phyloP scores from a whole-genome alignment of 2,797 vertebrate species.

The Limosa lapponica region DNA sequence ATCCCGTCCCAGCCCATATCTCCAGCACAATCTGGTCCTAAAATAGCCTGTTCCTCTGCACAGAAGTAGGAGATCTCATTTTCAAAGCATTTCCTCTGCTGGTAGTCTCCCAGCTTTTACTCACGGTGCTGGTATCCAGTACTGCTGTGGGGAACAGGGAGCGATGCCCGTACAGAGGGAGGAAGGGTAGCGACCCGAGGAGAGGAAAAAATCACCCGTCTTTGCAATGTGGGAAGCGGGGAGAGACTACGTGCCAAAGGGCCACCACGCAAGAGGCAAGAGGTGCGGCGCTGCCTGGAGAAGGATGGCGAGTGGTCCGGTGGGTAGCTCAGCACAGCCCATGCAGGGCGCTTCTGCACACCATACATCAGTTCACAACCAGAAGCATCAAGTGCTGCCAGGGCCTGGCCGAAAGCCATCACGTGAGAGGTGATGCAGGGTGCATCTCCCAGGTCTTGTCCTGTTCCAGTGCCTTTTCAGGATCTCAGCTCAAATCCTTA shows the following conservation, averaged over 20 bases:
- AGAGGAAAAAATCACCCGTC: background rate
- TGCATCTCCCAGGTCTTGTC: background rate
- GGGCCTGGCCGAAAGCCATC: fast-evolving
- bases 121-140: constrained; percentile 7
- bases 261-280: background rate
- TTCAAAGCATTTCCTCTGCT: constrained; percentile 70
- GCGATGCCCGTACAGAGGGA: background rate
- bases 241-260: fast-evolving
- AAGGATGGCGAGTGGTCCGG: background rate
- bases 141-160: background rate
- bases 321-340: background rate
- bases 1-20: background rate
- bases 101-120: constrained; percentile 53
- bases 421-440: background rate
- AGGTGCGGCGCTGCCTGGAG: background rate
- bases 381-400: background rate
- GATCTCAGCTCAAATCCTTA: background rate
- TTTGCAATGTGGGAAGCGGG: background rate
- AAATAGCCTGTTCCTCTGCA: constrained; percentile 47
- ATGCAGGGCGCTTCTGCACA: background rate
- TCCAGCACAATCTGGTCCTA: constrained; percentile 43
- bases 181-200: background rate
- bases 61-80: constrained; percentile 59
- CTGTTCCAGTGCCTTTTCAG: background rate
- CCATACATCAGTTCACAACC: background rate